phyloP scores from a whole-genome alignment of 2,888 invertebrate species.

The Chironomus tentans region DNA sequence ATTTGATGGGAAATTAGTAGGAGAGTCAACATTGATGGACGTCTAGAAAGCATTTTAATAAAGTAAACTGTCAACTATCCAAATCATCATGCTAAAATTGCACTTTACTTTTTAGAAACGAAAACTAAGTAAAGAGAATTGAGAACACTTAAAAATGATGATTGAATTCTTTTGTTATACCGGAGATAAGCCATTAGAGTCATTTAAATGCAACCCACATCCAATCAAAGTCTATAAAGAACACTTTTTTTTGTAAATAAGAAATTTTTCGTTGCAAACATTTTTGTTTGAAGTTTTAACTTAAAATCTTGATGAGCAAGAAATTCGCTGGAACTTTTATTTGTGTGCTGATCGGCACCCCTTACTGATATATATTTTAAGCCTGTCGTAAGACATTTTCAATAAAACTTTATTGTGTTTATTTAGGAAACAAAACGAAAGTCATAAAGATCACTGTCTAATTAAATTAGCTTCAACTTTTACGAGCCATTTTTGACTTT shows the following conservation, averaged over 20 bases:
- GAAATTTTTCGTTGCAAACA: neutral
- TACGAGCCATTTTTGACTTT: no score
- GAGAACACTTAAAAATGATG: conserved; percentile 16
- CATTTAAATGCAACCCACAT: conserved; percentile 26
- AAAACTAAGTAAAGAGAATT: neutral
- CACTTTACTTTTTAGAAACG: neutral
- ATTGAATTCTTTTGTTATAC: conserved; percentile 15
- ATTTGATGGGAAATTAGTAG: neutral
- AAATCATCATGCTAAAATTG: neutral
- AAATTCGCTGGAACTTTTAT: no score
- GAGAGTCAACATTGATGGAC: no score
- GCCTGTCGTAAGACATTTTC: neutral
- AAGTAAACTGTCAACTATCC: no score
- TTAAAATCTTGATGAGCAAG: no score
- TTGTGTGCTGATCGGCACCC: no score
- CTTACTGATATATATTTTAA: neutral
- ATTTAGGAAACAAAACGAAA: neutral
- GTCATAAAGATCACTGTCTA: neutral
- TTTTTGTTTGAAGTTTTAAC: no score
- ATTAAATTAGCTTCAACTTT: no score
- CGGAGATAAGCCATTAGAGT: conserved; percentile 26
- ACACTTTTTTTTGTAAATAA: neutral
- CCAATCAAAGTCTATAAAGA: conserved; percentile 7
- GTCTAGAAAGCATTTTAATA: no score
- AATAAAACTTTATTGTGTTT: neutral